A percentile compares a stretch with the other conserved stretches of the same genome.
phyloP scores from a whole-genome alignment of 2,888 invertebrate genomes.

The Acleris cristana region DNA sequence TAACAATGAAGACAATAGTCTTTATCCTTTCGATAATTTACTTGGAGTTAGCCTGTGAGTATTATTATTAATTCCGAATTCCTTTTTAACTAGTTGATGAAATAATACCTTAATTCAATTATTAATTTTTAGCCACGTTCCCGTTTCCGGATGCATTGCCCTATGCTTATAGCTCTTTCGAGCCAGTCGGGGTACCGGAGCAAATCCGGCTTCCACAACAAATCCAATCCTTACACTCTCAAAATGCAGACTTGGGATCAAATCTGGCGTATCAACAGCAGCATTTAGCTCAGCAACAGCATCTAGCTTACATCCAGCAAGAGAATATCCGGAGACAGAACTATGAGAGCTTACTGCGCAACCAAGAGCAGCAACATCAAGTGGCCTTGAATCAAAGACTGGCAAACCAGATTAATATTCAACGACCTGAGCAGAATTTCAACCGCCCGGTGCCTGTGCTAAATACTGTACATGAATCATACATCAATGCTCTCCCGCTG shows the following conservation, averaged over 20 bases:
- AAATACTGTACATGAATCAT: conserved; percentile 22
- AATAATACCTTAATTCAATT: neutral
- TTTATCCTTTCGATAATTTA: conserved; percentile 50
- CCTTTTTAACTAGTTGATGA: no score
- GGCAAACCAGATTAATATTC: conserved; percentile 10
- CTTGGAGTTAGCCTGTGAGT: conserved; percentile 56
- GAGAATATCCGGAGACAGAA: conserved; percentile 30
- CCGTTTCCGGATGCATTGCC: conserved; percentile 36
- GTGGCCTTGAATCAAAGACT: conserved; percentile 19
- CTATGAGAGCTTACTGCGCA: conserved; percentile 29
- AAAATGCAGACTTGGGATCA: conserved; percentile 7
- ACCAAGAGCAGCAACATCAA: conserved; percentile 10
- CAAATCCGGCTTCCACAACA: conserved; percentile 16
- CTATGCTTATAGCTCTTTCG: conserved; percentile 17
- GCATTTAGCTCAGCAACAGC: conserved; percentile 13
- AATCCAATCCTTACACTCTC: conserved; percentile 38
- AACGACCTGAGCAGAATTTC: conserved; percentile 13
- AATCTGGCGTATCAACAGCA: conserved; percentile 16
- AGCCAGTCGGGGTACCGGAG: conserved; percentile 7
- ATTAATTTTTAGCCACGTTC: conserved; percentile 28
- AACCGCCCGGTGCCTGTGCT: conserved; percentile 19
- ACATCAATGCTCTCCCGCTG: conserved; percentile 15
- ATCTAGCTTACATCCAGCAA: conserved; percentile 18
- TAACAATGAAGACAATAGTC: conserved; percentile 50
- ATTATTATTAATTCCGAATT: neutral